Evolutionary conservation across 2,888 invertebrate species (phyloP), one percentile per base, ranked within the genome.

Genomic region (Limnephilus marmoratus): DNA sequence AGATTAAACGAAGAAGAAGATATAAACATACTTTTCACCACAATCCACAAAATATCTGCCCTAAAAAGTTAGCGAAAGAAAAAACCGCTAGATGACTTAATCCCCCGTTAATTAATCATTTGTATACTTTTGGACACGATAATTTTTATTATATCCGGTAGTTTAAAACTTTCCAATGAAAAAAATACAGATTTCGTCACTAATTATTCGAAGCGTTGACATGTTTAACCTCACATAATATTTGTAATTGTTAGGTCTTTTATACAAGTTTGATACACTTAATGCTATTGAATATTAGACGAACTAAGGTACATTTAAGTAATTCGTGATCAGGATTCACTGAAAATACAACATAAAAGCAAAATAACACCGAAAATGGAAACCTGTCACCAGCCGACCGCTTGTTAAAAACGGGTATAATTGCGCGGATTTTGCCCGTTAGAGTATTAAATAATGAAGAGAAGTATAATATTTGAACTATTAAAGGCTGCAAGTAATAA

Each of bases 141-240:
- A 15, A 15, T 13, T 13, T 45, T 49, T 15, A 49, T 49, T 15
- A 15, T 49, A 49, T 49, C 49, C 49, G 49, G 24, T 68, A 68
- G 5, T 68, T 5, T 5, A 18, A 68, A 68, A 68, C 1, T 68
- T 68, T 68, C 24, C 53, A 68, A 18, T 68, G 53, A 68, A 68
- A 18, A 49, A 68, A 68, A 68, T 24, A 68, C 53, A 68, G 18
- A 68, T 68, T 68, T 68, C 53, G 18, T 68, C 53, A 68, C 53
- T 68, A 68, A 68, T 7, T 31, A 68, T 18, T 31, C 37, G 83
- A 90, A 41, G 90, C 49, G 90, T 90, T 90, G 90, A 85, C 85
- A 68, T 29, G 85, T 37, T 31, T 90, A 90, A 90, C 90, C 90
- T 90, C 68, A 90, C 49, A 85, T 85, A 85, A 34, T 83, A 83